Evolutionary conservation across 2,113 vertebrate species (phyloP).

Genomic region (Hemichromis elongatus): DNA sequence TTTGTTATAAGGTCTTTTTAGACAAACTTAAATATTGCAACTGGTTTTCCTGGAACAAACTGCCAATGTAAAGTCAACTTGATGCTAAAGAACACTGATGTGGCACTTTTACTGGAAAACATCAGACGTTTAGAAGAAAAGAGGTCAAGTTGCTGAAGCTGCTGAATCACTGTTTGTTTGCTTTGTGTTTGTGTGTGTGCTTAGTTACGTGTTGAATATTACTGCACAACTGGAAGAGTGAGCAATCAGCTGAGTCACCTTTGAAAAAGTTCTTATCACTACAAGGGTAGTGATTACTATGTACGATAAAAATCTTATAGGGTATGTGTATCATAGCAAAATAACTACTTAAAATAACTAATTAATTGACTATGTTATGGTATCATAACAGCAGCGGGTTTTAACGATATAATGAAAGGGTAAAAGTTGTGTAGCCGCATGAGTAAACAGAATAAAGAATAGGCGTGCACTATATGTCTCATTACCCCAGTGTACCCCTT

Average conservation of each 20-base stretch:
- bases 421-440: neutral
- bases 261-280: fast-evolving
- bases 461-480: neutral
- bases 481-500: neutral
- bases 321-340: neutral
- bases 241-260: neutral
- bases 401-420: neutral
- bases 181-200: neutral
- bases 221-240: neutral
- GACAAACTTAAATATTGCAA: neutral
- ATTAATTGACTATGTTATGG: neutral
- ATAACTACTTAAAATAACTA: neutral
- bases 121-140: neutral
- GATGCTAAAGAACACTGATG: neutral
- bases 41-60: neutral
- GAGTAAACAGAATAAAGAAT: neutral
- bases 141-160: fast-evolving
- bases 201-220: fast-evolving
- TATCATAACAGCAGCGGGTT: neutral
- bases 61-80: neutral
- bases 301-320: neutral
- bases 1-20: neutral
- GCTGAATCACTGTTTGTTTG: neutral
- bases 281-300: neutral
- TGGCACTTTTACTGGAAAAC: neutral